Conservation (phyloP, 2,113 vertebrate species). For the Pedionomus torquatus region DNA sequence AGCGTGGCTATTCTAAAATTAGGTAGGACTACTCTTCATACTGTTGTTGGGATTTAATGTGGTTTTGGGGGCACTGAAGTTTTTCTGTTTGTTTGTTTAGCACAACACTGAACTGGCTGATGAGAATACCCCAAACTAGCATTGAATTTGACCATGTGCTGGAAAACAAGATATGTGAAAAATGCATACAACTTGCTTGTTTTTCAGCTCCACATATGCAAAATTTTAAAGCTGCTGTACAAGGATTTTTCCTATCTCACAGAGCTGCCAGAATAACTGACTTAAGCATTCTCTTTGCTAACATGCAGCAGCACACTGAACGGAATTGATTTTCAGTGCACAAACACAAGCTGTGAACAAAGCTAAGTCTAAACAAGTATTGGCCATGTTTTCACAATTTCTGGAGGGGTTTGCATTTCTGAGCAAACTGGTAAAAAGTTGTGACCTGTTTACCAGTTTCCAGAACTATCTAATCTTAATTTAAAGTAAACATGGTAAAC, state of each 20-base stretch:
- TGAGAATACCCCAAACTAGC: not conserved
- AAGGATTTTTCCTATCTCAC: not conserved
- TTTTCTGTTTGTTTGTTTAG: not conserved
- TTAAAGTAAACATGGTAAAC: not conserved
- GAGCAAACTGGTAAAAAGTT: not conserved
- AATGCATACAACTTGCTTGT: not conserved
- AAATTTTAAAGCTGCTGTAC: not conserved
- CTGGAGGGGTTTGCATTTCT: not conserved
- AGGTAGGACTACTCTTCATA: not conserved
- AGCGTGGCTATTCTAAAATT: not conserved
- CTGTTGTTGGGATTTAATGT: not conserved
- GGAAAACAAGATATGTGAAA: not conserved
- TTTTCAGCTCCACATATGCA: not conserved
- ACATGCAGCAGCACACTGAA: constrained; percentile 8
- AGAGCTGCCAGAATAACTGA: not conserved
- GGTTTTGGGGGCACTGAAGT: not conserved
- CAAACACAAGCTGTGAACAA: constrained; percentile 9
- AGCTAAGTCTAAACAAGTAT: constrained; percentile 22
- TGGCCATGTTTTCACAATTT: not conserved
- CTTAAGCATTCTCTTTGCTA: not conserved
- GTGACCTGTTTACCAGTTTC: not conserved
- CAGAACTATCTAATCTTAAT: not conserved
- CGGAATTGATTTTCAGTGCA: constrained; percentile 1
- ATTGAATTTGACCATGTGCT: not conserved
- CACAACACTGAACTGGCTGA: not conserved